phyloP scores from a whole-genome alignment of 2,113 vertebrate genomes.

The Callocephalon fimbriatum region DNA sequence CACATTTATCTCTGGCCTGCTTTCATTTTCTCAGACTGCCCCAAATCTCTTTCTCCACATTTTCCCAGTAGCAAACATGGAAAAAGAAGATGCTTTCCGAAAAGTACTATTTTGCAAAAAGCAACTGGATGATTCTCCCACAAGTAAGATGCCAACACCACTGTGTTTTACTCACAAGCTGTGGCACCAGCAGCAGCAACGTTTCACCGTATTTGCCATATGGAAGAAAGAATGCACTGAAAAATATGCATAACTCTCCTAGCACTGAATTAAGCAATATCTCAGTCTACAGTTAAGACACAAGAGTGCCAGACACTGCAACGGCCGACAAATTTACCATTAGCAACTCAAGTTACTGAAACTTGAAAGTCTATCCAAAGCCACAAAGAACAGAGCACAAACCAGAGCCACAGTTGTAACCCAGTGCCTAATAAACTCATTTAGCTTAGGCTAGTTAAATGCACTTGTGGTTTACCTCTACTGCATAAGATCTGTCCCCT shows the following conservation, averaged over 20 bases:
- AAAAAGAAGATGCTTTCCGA: neutral
- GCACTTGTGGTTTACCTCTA: accelerated
- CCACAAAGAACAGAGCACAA: neutral
- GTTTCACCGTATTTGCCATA: slow-evolving; percentile 1
- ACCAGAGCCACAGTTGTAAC: neutral
- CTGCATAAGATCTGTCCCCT: neutral
- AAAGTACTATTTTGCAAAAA: neutral
- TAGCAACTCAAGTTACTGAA: neutral
- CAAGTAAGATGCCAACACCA: neutral
- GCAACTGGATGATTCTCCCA: neutral
- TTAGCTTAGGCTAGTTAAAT: neutral
- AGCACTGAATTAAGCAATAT: neutral
- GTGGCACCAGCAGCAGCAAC: neutral
- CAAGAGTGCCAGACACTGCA: neutral
- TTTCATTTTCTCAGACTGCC: neutral
- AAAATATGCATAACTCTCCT: neutral
- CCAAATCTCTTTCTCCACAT: neutral
- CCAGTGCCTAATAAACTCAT: neutral
- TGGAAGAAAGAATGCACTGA: neutral
- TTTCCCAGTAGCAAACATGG: neutral
- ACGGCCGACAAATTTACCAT: neutral
- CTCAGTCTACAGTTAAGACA: neutral
- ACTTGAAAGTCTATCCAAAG: neutral
- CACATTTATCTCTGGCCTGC: neutral
- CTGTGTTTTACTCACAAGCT: neutral